These are phyloP conservation scores for Pachydiplax longipennis DNA, from an alignment of 2,888 invertebrate species.

Conservation along the genomic window DNA sequence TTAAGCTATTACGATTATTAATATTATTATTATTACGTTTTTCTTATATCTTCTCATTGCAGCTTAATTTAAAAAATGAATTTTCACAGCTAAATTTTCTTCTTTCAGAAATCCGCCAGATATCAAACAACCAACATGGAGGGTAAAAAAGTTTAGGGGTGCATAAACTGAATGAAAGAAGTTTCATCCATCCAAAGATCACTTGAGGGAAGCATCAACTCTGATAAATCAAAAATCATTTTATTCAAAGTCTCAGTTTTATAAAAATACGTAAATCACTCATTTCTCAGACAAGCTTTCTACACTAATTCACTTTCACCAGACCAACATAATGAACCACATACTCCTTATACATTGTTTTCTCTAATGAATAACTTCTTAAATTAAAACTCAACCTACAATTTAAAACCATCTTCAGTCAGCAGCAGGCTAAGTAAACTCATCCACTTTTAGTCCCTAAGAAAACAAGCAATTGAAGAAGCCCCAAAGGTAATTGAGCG, in stretches of 20 bases:
- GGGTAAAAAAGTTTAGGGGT: no score
- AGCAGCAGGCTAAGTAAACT: background rate
- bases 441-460: background rate
- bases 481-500: background rate
- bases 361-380: background rate
- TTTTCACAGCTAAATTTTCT: no score
- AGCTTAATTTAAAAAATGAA: no score
- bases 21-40: no score
- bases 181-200: no score
- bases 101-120: no score
- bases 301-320: background rate
- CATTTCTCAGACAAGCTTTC: background rate
- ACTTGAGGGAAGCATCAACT: no score
- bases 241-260: background rate
- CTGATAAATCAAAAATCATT: no score
- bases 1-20: no score
- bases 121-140: no score
- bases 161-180: no score
- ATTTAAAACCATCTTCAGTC: background rate
- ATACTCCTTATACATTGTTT: background rate
- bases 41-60: no score
- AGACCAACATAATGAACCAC: background rate
- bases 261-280: background rate
- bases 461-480: background rate
- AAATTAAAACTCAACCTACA: background rate